These are phyloP conservation scores for Pachyramphus minor DNA, from an alignment of 2,113 vertebrate genomes.

Conservation along the genomic window DNA sequence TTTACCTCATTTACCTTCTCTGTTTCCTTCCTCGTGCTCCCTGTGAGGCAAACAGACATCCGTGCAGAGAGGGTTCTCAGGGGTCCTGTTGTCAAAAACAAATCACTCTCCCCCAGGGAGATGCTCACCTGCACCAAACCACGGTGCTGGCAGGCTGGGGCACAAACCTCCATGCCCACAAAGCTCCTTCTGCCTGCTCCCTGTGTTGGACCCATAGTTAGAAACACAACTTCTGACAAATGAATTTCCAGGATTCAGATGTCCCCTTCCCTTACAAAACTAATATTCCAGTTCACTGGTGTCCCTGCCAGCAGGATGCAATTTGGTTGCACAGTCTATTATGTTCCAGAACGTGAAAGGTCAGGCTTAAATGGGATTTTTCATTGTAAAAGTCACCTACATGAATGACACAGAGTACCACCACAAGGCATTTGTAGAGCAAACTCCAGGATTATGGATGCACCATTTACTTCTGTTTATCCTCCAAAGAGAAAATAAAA, in stretches of 20 bases:
- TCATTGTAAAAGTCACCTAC: constrained; percentile 70
- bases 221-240: constrained; percentile 20
- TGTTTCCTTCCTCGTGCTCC: background rate
- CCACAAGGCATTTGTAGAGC: constrained; percentile 52
- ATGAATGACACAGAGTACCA: constrained; percentile 40
- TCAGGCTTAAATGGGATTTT: constrained; percentile 66
- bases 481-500: constrained; percentile 22
- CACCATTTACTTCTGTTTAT: constrained; percentile 50
- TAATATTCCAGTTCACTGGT: constrained; percentile 45
- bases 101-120: background rate
- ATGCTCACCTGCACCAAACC: background rate
- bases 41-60: background rate
- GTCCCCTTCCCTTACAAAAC: constrained; percentile 24
- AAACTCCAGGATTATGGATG: constrained; percentile 44
- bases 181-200: background rate
- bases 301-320: constrained; percentile 12
- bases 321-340: constrained; percentile 63
- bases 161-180: background rate
- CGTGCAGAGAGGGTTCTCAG: background rate
- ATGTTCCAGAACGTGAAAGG: constrained; percentile 66
- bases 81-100: background rate
- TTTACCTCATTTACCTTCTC: background rate
- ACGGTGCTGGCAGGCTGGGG: accelerated
- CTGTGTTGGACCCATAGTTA: background rate
- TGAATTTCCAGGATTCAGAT: background rate